Percentiles rank a stretch among this genome's conserved stretches.
Evolutionary conservation across 1,140 invertebrate species (phyloP).

Genomic region (Drosophila elegans): DNA sequence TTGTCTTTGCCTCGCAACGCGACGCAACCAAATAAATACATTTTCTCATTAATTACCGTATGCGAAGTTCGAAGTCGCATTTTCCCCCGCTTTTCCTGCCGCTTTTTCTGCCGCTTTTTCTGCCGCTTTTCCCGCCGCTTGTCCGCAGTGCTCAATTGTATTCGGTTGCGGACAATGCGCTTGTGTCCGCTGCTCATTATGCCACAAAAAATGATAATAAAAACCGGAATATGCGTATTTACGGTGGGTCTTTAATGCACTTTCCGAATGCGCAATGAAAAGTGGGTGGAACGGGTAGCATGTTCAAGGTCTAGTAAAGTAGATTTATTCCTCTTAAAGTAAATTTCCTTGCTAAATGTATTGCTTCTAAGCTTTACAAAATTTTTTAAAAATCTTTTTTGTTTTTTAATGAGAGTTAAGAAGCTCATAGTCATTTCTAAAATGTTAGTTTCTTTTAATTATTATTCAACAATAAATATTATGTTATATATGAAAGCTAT

Average conservation of each 20-base stretch:
- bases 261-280: slow-evolving; percentile 4
- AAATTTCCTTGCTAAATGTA: too few relatives aligned
- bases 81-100: slow-evolving; percentile 21
- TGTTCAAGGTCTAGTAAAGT: slow-evolving; percentile 2
- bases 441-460: too few relatives aligned
- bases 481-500: too few relatives aligned
- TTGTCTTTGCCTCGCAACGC: slow-evolving; percentile 36
- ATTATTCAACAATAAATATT: too few relatives aligned
- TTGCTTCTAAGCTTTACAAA: too few relatives aligned
- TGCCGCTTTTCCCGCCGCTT: slow-evolving; percentile 18
- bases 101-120: slow-evolving; percentile 3
- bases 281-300: background rate
- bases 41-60: slow-evolving; percentile 80
- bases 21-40: slow-evolving; percentile 63
- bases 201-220: slow-evolving; percentile 38
- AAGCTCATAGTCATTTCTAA: too few relatives aligned
- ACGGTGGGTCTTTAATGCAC: slow-evolving; percentile 43
- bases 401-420: too few relatives aligned
- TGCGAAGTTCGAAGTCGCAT: slow-evolving; percentile 54
- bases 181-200: slow-evolving; percentile 64
- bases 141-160: slow-evolving; percentile 52
- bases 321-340: background rate
- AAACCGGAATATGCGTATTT: slow-evolving; percentile 34
- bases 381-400: too few relatives aligned
- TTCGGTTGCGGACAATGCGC: slow-evolving; percentile 60